Conservation (phyloP, 1,140 invertebrate genomes). For the Papilio xuthus region DNA sequence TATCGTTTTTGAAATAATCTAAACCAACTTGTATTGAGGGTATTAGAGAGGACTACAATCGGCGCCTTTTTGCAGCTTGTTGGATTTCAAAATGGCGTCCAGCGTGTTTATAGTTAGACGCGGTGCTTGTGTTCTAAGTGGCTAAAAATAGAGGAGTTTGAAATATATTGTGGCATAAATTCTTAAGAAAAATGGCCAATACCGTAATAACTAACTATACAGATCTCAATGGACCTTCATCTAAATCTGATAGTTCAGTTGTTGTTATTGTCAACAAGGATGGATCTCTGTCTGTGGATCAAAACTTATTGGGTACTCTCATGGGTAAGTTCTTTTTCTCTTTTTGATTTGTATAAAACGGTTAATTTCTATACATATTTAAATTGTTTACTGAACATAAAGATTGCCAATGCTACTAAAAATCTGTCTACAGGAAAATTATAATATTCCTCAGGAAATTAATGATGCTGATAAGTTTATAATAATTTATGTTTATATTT, state of each 20-base stretch:
- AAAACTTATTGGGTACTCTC: conserved; percentile 86
- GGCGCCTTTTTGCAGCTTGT: conserved; percentile 36
- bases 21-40: neutral
- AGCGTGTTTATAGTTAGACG: conserved; percentile 76
- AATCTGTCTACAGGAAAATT: neutral
- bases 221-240: conserved; percentile 77
- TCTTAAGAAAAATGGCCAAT: conserved; percentile 77
- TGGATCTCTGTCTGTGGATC: conserved; percentile 86
- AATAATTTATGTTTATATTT: neutral
- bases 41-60: conserved; percentile 2
- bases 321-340: conserved; percentile 82
- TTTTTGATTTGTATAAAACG: neutral
- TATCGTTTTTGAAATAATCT: neutral
- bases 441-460: neutral
- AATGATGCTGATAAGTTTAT: neutral
- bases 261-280: conserved; percentile 89
- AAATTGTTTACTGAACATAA: neutral
- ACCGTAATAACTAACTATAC: conserved; percentile 81
- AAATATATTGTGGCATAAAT: conserved; percentile 60
- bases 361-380: neutral
- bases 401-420: neutral
- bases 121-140: conserved; percentile 68
- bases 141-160: conserved; percentile 75
- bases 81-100: conserved; percentile 74
- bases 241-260: conserved; percentile 80